Percentiles rank a stretch among this genome's conserved stretches.
Conservation (phyloP, 2,888 invertebrate species). For the Caenorhabditis becei region DNA sequence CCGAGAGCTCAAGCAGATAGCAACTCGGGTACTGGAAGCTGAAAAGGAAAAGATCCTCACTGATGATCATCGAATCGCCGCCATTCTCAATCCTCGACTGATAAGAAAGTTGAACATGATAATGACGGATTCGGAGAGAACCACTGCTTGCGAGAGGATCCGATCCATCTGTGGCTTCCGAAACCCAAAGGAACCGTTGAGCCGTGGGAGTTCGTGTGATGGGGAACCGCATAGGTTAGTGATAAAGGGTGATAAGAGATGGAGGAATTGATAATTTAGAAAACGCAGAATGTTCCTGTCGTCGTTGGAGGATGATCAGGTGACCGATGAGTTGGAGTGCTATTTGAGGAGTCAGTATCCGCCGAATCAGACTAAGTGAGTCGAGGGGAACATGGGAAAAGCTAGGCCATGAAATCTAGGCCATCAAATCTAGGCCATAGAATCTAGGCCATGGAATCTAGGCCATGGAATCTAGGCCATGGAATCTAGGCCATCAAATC, state of each 20-base stretch:
- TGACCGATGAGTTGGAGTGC: conserved; percentile 77
- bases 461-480: too few species aligned
- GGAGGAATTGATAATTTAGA: conserved; percentile 17
- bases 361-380: conserved; percentile 64
- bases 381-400: neutral
- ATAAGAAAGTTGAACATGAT: conserved; percentile 65
- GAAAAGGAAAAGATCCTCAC: conserved; percentile 62
- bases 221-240: conserved; percentile 64
- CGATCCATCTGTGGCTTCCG: conserved; percentile 64
- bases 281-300: conserved; percentile 77
- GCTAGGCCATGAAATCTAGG: neutral
- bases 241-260: too few species aligned
- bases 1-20: conserved; percentile 59
- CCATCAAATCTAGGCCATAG: too few species aligned
- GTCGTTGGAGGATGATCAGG: conserved; percentile 75
- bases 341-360: conserved; percentile 65
- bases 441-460: too few species aligned
- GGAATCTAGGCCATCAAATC: too few species aligned
- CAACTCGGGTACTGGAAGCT: conserved; percentile 35
- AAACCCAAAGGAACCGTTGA: conserved; percentile 63
- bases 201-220: conserved; percentile 66
- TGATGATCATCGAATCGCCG: conserved; percentile 76
- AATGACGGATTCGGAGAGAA: conserved; percentile 72
- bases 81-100: conserved; percentile 74
- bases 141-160: conserved; percentile 60